These are phyloP conservation scores for Pharmacophagus antenor DNA, from an alignment of 2,888 invertebrate species.

Conservation along the genomic window DNA sequence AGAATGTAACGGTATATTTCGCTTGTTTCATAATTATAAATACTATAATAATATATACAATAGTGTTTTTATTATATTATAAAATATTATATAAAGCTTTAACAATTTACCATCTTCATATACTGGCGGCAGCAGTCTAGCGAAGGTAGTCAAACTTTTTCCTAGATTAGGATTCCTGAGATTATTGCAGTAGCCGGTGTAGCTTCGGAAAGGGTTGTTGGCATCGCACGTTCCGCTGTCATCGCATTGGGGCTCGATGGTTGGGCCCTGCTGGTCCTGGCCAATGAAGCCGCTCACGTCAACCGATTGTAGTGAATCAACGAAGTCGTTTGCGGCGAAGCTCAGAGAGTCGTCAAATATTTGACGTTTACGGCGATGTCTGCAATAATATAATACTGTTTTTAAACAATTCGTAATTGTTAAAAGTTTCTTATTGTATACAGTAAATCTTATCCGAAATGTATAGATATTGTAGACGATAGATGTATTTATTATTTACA, in stretches of 20 bases:
- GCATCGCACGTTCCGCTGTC: slow-evolving; percentile 87
- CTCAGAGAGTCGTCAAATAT: slow-evolving; percentile 82
- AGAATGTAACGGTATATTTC: too few species aligned
- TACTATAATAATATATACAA: too few species aligned
- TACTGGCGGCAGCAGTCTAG: slow-evolving; percentile 89
- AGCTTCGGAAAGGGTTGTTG: slow-evolving; percentile 85
- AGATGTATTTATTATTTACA: background rate
- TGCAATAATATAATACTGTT: slow-evolving; percentile 40
- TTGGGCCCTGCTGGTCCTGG: slow-evolving; percentile 79
- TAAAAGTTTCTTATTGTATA: background rate
- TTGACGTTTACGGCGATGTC: slow-evolving; percentile 86
- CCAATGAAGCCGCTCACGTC: slow-evolving; percentile 87
- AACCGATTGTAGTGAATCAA: slow-evolving; percentile 88
- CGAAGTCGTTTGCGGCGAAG: slow-evolving; percentile 83
- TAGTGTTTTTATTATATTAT: too few species aligned
- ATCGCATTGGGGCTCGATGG: slow-evolving; percentile 86
- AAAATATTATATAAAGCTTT: too few species aligned
- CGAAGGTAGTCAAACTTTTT: slow-evolving; percentile 91
- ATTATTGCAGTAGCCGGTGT: slow-evolving; percentile 94
- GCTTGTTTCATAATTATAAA: too few species aligned
- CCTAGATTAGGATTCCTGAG: slow-evolving; percentile 90
- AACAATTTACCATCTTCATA: slow-evolving; percentile 92
- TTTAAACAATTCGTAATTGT: background rate
- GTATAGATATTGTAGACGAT: too few species aligned
- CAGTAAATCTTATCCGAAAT: too few species aligned